phyloP scores from a whole-genome alignment of 2,797 vertebrate species.

The Melopsittacus undulatus region DNA sequence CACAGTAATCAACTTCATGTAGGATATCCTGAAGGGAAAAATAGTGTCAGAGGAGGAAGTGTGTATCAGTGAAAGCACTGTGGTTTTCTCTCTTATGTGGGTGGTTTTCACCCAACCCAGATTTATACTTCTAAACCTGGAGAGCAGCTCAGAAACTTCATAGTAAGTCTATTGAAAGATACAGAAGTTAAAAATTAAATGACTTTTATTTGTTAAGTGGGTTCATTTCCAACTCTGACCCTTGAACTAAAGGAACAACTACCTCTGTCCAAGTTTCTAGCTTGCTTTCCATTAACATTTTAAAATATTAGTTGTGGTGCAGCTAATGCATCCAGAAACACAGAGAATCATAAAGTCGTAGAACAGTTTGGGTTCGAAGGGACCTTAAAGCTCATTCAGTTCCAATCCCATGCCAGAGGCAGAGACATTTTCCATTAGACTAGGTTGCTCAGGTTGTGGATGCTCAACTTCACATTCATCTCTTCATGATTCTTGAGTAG shows the following conservation, averaged over 20 bases:
- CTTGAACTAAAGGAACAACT: background rate
- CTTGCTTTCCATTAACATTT: background rate
- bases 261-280: background rate
- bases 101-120: background rate
- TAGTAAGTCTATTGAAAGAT: background rate
- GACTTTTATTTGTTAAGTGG: background rate
- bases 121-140: background rate
- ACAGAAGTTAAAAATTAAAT: background rate
- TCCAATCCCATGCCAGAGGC: background rate
- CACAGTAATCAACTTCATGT: accelerated
- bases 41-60: background rate
- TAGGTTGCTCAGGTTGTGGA: background rate
- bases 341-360: background rate
- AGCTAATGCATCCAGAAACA: background rate
- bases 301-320: background rate
- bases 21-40: background rate
- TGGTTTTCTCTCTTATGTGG: background rate
- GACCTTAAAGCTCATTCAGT: background rate
- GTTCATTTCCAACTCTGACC: background rate
- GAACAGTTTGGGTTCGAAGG: background rate
- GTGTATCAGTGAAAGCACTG: accelerated
- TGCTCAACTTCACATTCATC: background rate
- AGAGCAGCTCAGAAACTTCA: background rate
- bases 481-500: background rate
- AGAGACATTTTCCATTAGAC: background rate